These are phyloP conservation scores for Aurelia coerulea DNA, from an alignment of 30 jellyfish, hydroid and myxozoan genomes.

Conservation along the genomic window DNA sequence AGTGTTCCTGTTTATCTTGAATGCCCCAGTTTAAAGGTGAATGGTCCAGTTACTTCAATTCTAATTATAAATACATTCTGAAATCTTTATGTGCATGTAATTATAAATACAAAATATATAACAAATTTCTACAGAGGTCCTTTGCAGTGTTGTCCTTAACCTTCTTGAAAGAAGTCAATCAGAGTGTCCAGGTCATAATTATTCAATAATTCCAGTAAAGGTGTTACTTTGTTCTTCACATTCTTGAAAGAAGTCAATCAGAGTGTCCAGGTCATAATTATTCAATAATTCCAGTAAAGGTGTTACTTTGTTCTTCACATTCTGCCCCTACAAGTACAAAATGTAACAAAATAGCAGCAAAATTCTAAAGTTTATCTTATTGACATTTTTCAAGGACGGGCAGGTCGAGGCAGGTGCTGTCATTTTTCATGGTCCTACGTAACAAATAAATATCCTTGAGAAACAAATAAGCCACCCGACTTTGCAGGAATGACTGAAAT, in stretches of 20 bases:
- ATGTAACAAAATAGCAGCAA: neutral
- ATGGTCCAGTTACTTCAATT: neutral
- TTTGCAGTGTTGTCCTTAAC: neutral
- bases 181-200: constrained; percentile 82
- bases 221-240: constrained; percentile 43
- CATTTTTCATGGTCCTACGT: too few relatives aligned
- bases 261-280: constrained; percentile 79
- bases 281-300: constrained; percentile 83
- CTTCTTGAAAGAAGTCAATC: constrained; percentile 81
- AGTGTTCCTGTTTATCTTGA: too few relatives aligned
- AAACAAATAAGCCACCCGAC: too few relatives aligned
- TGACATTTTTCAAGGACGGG: too few relatives aligned
- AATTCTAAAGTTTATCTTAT: neutral
- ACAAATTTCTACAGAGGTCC: neutral
- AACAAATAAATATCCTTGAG: too few relatives aligned
- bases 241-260: constrained; percentile 84
- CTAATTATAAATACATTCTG: neutral
- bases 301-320: constrained; percentile 96
- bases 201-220: constrained; percentile 83
- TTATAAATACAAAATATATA: neutral
- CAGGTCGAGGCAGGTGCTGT: too few relatives aligned
- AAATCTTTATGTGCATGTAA: neutral
- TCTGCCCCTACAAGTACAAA: constrained; percentile 69
- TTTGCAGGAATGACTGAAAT: too few relatives aligned
- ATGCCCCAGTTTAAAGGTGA: too few relatives aligned